Evolutionary conservation across 2,888 invertebrate genomes (phyloP), one percentile per base, ranked within the genome.

Genomic region (Margaritifera margaritifera): DNA sequence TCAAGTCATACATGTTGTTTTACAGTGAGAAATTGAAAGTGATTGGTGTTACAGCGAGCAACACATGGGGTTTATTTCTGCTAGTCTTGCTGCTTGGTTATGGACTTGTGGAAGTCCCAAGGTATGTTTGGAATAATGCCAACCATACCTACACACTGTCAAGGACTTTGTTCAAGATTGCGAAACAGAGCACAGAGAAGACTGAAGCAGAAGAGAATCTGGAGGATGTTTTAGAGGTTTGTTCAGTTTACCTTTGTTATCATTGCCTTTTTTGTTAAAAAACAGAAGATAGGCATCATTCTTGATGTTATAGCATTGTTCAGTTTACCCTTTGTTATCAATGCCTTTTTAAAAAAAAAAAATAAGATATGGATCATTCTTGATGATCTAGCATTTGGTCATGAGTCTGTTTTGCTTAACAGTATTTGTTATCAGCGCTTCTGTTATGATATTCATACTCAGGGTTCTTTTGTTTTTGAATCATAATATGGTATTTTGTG

Each of bases 61-160:
- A 99, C 89, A 99, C 99, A 0, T 99, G 99, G 99, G 99, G 99
- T 69, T 91, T 99, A 65, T 97, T 99, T 89, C 91, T 99, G 51
- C 91, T 99, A 62, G 96, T 99, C 61, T 91, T 99, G 27, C 91
- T 99, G 75, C 92, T 99, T 25, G 96, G 93, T 4, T 98, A 99
- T 90, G 98, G 99, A 0, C 92, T 99, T 68, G 98, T 99, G 0
- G 98, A 99, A 91, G 95, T 99, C 4, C 92, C 92, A 0, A 93
- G 98, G 69, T 94, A 94, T 78, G 91, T 98, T 56, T 99, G 98
- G 97, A 94, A 96, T 86, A 94, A 94, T 82, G 94, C 96, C 4
- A 95, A 95, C 88, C 94, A 94, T 72, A 95, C 95, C 60, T 95
- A 96, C 84, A 94, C 94, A 62, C 91, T 98, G 68, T 94, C 94